Percentiles rank a stretch among this genome's conserved stretches.
These are phyloP conservation scores for Xiphorhynchus elegans DNA, from an alignment of 2,113 vertebrate species.

Conservation along the genomic window DNA sequence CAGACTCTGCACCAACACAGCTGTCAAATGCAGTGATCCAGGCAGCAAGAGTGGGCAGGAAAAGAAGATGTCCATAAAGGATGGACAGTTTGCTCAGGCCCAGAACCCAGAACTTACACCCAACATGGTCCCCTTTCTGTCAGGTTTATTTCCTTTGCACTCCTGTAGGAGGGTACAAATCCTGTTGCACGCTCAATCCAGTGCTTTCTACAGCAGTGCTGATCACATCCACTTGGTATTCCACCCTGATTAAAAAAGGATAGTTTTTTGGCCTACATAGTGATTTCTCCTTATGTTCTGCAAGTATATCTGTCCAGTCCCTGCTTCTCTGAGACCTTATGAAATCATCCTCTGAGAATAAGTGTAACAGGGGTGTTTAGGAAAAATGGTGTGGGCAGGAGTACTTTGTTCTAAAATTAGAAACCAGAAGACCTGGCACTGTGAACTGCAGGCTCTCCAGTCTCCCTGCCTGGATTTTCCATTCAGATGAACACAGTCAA, in stretches of 20 bases:
- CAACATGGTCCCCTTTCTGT: background rate
- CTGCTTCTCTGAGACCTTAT: background rate
- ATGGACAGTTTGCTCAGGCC: background rate
- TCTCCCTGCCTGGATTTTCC: constrained; percentile 58
- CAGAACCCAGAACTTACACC: background rate
- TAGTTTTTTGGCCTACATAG: background rate
- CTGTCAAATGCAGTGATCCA: background rate
- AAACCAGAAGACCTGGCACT: constrained; percentile 24
- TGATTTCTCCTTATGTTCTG: background rate
- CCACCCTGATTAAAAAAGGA: background rate
- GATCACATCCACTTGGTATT: background rate
- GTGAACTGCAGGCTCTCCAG: background rate
- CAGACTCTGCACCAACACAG: fast-evolving
- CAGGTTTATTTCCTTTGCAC: background rate
- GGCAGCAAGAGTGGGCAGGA: background rate
- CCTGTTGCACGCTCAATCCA: background rate
- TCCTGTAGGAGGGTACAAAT: background rate
- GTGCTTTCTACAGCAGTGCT: background rate
- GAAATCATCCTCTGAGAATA: constrained; percentile 40
- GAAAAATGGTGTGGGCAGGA: background rate
- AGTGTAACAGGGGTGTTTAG: background rate
- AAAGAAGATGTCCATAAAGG: background rate
- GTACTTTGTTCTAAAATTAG: constrained; percentile 49
- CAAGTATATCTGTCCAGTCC: background rate
- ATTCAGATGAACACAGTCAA: background rate